phyloP scores from a whole-genome alignment of 2,888 invertebrate genomes.

The Microplitis manilae region DNA sequence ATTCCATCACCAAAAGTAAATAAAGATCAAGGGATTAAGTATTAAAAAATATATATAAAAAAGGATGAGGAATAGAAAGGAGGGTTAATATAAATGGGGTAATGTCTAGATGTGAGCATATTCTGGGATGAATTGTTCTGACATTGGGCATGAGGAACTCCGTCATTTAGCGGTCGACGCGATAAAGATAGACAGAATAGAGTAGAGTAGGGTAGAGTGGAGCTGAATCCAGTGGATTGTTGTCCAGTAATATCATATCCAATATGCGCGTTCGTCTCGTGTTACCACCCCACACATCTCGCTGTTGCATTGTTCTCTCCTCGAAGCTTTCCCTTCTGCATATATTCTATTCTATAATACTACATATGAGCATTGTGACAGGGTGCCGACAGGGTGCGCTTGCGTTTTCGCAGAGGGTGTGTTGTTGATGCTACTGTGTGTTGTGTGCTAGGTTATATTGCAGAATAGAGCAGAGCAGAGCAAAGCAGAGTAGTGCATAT shows the following conservation, averaged over 20 bases:
- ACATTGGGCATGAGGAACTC: neutral
- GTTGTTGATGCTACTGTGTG: neutral
- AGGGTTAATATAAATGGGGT: conserved; percentile 1
- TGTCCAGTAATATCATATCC: conserved; percentile 67
- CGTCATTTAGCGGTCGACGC: conserved; percentile 9
- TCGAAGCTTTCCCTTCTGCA: conserved; percentile 40
- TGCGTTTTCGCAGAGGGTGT: neutral
- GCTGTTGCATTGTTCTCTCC: conserved; percentile 67
- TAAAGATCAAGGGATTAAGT: neutral
- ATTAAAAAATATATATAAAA: neutral
- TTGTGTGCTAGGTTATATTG: conserved; percentile 7
- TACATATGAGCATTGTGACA: conserved; percentile 61
- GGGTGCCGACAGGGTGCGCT: conserved; percentile 39
- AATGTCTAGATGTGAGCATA: conserved; percentile 7
- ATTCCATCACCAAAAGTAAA: neutral
- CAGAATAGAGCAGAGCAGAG: conserved; percentile 21
- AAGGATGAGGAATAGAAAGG: neutral
- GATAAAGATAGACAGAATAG: conserved; percentile 32
- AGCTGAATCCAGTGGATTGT: conserved; percentile 46
- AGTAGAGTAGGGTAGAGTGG: conserved; percentile 12
- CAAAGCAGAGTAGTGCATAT: conserved; percentile 59
- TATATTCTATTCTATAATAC: neutral
- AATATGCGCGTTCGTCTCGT: conserved; percentile 64
- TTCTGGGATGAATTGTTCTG: conserved; percentile 5
- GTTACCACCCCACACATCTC: conserved; percentile 58